Evolutionary conservation across 2,888 invertebrate species (phyloP).

Genomic region (Saturnia japonica): DNA sequence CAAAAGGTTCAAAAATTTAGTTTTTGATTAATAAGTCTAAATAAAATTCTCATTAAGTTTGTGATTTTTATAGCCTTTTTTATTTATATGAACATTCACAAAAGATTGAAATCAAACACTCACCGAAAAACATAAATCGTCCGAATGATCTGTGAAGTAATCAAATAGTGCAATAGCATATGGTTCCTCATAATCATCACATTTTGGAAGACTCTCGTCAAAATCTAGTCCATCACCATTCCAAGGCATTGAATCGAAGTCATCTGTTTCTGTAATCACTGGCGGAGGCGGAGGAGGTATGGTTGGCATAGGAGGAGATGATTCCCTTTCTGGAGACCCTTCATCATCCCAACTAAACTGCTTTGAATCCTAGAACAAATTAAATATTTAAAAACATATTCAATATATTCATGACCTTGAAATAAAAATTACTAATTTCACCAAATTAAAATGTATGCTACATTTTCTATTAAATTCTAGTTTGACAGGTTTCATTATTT

Average conservation of each 20-base stretch:
- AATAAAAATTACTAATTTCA: too few species aligned
- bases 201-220: not conserved
- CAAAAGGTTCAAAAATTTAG: too few species aligned
- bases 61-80: not conserved
- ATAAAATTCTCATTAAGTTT: not conserved
- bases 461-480: too few species aligned
- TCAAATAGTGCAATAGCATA: conserved; percentile 91
- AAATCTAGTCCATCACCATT: conserved; percentile 33
- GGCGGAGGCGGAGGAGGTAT: conserved; percentile 91
- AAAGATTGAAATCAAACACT: conserved; percentile 48
- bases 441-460: too few species aligned
- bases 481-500: too few species aligned
- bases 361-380: conserved; percentile 58
- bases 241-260: conserved; percentile 52
- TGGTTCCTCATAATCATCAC: conserved; percentile 73
- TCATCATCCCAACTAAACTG: conserved; percentile 63
- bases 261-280: conserved; percentile 61
- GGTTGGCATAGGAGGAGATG: conserved; percentile 90
- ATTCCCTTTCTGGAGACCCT: conserved; percentile 64
- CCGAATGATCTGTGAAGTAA: conserved; percentile 87
- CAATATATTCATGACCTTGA: not conserved
- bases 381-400: not conserved
- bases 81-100: not conserved
- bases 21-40: not conserved
- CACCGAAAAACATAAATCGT: conserved; percentile 91